These are phyloP conservation scores for Accipiter virgatus DNA, from an alignment of 2,113 vertebrate genomes.

Conservation along the genomic window DNA sequence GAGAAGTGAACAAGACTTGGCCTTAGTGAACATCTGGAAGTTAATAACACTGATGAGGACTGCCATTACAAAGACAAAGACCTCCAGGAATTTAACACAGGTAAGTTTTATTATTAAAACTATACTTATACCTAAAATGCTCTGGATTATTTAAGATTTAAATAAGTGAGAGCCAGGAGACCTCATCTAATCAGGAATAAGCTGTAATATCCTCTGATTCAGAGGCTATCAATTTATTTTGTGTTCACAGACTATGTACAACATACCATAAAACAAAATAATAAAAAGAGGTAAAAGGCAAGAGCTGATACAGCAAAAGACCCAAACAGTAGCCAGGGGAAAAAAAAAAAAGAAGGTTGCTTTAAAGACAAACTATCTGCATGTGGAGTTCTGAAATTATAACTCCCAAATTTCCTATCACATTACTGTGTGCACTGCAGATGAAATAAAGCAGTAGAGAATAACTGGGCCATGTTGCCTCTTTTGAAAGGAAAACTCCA, in stretches of 20 bases:
- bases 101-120: background rate
- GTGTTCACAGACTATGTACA: background rate
- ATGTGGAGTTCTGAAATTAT: background rate
- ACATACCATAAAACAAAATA: background rate
- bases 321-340: background rate
- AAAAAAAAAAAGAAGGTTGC: background rate
- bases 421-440: background rate
- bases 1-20: background rate
- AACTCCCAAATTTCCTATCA: background rate
- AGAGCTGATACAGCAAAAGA: background rate
- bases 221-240: background rate
- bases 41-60: background rate
- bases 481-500: background rate
- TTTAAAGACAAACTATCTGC: background rate
- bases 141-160: background rate
- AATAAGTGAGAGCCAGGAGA: background rate
- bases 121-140: background rate
- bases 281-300: background rate
- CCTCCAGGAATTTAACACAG: background rate
- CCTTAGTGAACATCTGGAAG: background rate
- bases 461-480: background rate
- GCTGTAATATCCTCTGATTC: background rate
- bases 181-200: background rate
- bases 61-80: background rate
- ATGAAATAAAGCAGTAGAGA: background rate